A percentile compares a stretch with the other conserved stretches of the same genome.
Evolutionary conservation across 2,888 invertebrate species (phyloP).

Genomic region (Mythimna lalbum): DNA sequence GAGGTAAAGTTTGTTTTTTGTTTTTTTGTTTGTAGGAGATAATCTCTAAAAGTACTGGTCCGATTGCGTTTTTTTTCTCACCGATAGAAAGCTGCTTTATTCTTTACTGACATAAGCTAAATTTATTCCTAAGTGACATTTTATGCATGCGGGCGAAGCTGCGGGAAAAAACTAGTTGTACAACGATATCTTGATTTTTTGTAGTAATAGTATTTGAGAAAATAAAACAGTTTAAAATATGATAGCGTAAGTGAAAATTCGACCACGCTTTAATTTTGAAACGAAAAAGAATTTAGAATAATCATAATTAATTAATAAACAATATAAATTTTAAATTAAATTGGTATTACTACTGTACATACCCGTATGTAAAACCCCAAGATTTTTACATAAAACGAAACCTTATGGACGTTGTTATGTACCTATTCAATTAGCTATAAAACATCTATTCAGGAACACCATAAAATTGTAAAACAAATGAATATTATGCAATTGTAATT

Average conservation of each 20-base stretch:
- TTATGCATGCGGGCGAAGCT: too few relatives aligned
- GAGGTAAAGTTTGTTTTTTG: too few relatives aligned
- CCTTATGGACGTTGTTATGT: background rate
- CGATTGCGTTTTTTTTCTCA: too few relatives aligned
- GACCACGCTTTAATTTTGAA: background rate
- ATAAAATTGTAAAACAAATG: slow-evolving; percentile 27
- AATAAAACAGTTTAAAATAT: too few relatives aligned
- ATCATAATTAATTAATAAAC: background rate
- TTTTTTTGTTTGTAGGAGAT: too few relatives aligned
- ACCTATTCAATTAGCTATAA: slow-evolving; percentile 32
- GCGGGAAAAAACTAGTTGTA: too few relatives aligned
- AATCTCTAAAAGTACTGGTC: too few relatives aligned
- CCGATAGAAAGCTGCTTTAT: too few relatives aligned
- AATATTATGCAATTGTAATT: slow-evolving; percentile 22
- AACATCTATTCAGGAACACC: background rate
- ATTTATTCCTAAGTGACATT: too few relatives aligned
- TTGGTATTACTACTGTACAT: background rate
- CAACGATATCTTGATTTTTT: too few relatives aligned
- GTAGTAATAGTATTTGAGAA: background rate
- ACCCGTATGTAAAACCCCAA: background rate
- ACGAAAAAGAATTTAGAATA: background rate
- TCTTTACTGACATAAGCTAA: too few relatives aligned
- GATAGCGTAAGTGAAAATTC: background rate
- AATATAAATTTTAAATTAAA: background rate
- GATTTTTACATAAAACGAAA: background rate